Conservation (phyloP, 2,888 invertebrate species). For the Eupeodes luniger region DNA sequence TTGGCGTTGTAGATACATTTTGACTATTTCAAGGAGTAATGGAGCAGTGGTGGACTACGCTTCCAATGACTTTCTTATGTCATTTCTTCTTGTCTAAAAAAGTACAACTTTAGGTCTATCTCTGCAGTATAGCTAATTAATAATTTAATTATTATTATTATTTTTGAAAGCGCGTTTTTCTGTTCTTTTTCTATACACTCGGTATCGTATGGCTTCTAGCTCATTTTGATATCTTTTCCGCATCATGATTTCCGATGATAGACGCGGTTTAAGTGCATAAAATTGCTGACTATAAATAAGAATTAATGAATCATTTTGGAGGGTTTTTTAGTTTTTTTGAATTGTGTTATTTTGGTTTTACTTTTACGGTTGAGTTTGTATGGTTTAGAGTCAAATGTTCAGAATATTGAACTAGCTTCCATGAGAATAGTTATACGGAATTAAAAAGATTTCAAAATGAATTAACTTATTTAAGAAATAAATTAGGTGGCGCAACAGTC, state of each 20-base stretch:
- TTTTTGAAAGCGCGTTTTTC: slow-evolving; percentile 44
- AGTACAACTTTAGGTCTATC: slow-evolving; percentile 52
- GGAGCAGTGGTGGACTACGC: background rate
- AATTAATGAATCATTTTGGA: slow-evolving; percentile 81
- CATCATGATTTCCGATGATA: slow-evolving; percentile 82
- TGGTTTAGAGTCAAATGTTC: slow-evolving; percentile 4
- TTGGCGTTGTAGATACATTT: slow-evolving; percentile 52
- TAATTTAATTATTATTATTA: slow-evolving; percentile 72
- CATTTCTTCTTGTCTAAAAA: slow-evolving; percentile 45
- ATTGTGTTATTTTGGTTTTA: slow-evolving; percentile 55
- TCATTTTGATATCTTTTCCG: slow-evolving; percentile 79
- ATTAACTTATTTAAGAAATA: too few relatives aligned
- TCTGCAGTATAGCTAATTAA: slow-evolving; percentile 65
- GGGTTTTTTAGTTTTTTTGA: slow-evolving; percentile 12
- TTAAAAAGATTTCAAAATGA: background rate
- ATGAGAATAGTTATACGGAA: background rate
- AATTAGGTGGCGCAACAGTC: too few relatives aligned
- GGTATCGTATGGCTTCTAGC: slow-evolving; percentile 26
- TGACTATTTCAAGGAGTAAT: slow-evolving; percentile 40
- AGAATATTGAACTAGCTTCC: slow-evolving; percentile 28
- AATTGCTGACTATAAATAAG: slow-evolving; percentile 83
- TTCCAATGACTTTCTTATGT: slow-evolving; percentile 56
- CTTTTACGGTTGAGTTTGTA: slow-evolving; percentile 36
- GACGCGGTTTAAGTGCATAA: slow-evolving; percentile 83
- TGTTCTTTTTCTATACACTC: background rate